These are phyloP conservation scores for Steinernema khuongi DNA, from an alignment of 1,140 invertebrate genomes.

Conservation along the genomic window DNA sequence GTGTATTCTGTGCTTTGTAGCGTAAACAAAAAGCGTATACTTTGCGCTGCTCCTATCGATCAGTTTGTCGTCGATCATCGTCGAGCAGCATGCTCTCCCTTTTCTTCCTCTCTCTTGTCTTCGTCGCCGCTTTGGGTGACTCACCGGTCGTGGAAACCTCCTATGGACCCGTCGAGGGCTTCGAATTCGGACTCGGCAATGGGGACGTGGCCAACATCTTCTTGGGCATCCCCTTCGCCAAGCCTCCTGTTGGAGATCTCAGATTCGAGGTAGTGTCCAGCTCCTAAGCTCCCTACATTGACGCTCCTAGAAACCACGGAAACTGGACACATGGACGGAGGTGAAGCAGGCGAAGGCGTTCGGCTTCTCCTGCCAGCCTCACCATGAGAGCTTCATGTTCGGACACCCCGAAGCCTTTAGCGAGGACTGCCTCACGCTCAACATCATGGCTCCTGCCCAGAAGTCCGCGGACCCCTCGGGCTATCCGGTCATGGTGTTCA, in stretches of 20 bases:
- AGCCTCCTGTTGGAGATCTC: conserved; percentile 79
- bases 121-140: neutral
- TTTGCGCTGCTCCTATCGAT: too few species aligned
- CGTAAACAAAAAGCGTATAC: too few species aligned
- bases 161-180: conserved; percentile 29
- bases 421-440: conserved; percentile 90
- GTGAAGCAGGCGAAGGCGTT: conserved; percentile 52
- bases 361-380: conserved; percentile 2
- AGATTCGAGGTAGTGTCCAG: conserved; percentile 77
- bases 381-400: conserved; percentile 62
- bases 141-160: neutral
- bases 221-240: conserved; percentile 83
- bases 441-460: conserved; percentile 58
- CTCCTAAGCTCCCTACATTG: too few species aligned
- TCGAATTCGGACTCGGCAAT: conserved; percentile 7
- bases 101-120: neutral
- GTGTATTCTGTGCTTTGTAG: too few species aligned
- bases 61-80: too few species aligned
- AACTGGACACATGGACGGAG: conserved; percentile 69
- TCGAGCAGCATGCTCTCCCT: neutral
- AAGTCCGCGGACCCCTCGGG: conserved; percentile 11
- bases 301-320: conserved; percentile 72
- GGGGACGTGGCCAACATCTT: conserved; percentile 27
- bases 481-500: conserved; percentile 81
- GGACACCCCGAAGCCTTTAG: conserved; percentile 37